Conservation (phyloP, 1,140 invertebrate species). For the Ditylenchus dipsaci region DNA sequence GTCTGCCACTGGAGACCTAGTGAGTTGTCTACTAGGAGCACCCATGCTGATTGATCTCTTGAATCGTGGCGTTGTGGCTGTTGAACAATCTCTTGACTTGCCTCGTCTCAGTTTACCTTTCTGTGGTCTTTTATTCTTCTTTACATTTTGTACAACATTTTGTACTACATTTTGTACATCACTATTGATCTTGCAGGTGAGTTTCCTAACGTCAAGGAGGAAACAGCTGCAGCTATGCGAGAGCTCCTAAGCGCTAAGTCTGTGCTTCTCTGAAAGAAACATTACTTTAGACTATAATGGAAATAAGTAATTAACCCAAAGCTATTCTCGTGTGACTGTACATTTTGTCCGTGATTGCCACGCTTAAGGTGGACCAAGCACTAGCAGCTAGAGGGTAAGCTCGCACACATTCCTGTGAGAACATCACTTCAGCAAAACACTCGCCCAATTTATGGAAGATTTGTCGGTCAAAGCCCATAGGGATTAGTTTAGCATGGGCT, state of each 20-base stretch:
- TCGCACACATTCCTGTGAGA: slow-evolving; percentile 45
- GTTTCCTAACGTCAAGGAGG: not conserved
- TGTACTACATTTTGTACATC: not conserved
- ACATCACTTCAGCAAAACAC: slow-evolving; percentile 51
- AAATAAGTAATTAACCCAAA: slow-evolving; percentile 1
- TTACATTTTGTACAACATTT: too few relatives aligned
- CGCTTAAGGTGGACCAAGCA: slow-evolving; percentile 48
- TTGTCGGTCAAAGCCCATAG: slow-evolving; percentile 47
- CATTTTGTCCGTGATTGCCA: slow-evolving; percentile 52
- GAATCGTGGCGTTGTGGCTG: too few relatives aligned
- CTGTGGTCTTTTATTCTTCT: too few relatives aligned
- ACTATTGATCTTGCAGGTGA: not conserved
- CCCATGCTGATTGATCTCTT: too few relatives aligned
- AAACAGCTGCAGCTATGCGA: not conserved
- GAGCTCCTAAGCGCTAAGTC: not conserved
- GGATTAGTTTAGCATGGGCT: slow-evolving; percentile 40
- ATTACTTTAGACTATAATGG: not conserved
- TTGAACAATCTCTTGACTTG: too few relatives aligned
- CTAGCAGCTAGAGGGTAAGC: slow-evolving; percentile 50
- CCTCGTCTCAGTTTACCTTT: too few relatives aligned
- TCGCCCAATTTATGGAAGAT: slow-evolving; percentile 50
- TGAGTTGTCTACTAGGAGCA: too few relatives aligned
- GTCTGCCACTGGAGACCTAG: too few relatives aligned
- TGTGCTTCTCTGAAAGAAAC: not conserved
- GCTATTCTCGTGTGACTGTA: slow-evolving; percentile 35